Evolutionary conservation across 2,797 vertebrate species (phyloP).

Genomic region (Petrocephalus schoutedeni): DNA sequence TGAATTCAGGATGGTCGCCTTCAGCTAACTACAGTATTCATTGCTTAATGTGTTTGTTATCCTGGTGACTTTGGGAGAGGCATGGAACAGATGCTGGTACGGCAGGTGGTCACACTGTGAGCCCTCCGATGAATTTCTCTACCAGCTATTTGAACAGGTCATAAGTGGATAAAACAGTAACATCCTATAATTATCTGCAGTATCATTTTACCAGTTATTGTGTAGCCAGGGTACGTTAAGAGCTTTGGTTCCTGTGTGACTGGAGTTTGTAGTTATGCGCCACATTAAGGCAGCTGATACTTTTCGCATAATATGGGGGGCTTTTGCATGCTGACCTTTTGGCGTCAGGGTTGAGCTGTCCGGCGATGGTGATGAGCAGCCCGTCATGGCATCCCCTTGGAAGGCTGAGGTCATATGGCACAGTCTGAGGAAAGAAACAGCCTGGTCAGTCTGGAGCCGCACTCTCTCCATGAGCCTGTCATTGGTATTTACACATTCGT

Average conservation of each 20-base stretch:
- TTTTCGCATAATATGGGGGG: neutral
- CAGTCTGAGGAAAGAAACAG: constrained; percentile 30
- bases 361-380: constrained; percentile 44
- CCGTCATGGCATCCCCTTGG: constrained; percentile 38
- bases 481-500: neutral
- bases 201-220: neutral
- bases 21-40: neutral
- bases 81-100: no score
- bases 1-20: neutral
- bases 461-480: neutral
- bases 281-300: neutral
- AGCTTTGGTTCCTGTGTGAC: neutral
- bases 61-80: neutral
- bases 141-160: neutral
- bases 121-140: neutral
- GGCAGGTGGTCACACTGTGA: no score
- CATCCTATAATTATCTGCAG: neutral
- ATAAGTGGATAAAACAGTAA: neutral
- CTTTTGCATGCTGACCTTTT: constrained; percentile 30
- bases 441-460: neutral
- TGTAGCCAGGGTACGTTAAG: neutral
- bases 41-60: neutral
- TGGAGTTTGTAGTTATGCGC: neutral
- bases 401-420: constrained; percentile 39
- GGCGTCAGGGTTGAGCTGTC: constrained; percentile 34